phyloP scores from a whole-genome alignment of 2,888 invertebrate species.

The Fabriciana adippe region DNA sequence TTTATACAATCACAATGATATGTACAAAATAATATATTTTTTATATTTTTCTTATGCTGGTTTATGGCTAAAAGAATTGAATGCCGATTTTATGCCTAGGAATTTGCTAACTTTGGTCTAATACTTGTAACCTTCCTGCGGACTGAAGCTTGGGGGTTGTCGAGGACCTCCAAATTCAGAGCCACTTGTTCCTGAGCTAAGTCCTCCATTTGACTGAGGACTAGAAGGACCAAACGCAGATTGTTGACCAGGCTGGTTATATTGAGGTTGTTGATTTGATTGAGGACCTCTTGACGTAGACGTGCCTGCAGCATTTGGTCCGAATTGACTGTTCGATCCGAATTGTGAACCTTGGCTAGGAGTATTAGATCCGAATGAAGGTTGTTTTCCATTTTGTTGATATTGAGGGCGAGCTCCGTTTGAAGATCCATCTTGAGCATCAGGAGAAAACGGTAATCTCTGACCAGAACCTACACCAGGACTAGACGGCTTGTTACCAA shows the following conservation, averaged over 20 bases:
- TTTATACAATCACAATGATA: conserved; percentile 37
- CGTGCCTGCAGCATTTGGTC: conserved; percentile 17
- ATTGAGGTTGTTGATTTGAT: not conserved
- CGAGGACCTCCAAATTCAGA: conserved; percentile 68
- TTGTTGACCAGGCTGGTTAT: conserved; percentile 16
- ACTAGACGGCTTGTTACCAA: not conserved
- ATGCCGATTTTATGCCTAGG: conserved; percentile 39
- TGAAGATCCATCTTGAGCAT: not conserved
- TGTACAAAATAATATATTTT: conserved; percentile 42
- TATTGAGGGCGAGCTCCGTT: conserved; percentile 17
- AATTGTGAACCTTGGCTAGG: conserved; percentile 25
- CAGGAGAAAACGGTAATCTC: not conserved
- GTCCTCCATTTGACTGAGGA: conserved; percentile 30
- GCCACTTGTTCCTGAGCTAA: conserved; percentile 33
- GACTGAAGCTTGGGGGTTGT: conserved; percentile 71
- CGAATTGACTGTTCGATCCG: conserved; percentile 11
- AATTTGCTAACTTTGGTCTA: conserved; percentile 59
- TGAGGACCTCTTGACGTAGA: conserved; percentile 21
- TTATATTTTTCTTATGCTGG: conserved; percentile 39
- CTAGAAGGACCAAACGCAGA: conserved; percentile 26
- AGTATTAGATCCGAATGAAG: conserved; percentile 28
- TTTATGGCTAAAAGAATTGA: conserved; percentile 44
- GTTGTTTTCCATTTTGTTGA: conserved; percentile 21
- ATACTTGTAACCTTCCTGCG: conserved; percentile 75
- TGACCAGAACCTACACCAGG: conserved; percentile 6